These are phyloP conservation scores for Plutella xylostella DNA, from an alignment of 2,888 invertebrate genomes.

Conservation along the genomic window DNA sequence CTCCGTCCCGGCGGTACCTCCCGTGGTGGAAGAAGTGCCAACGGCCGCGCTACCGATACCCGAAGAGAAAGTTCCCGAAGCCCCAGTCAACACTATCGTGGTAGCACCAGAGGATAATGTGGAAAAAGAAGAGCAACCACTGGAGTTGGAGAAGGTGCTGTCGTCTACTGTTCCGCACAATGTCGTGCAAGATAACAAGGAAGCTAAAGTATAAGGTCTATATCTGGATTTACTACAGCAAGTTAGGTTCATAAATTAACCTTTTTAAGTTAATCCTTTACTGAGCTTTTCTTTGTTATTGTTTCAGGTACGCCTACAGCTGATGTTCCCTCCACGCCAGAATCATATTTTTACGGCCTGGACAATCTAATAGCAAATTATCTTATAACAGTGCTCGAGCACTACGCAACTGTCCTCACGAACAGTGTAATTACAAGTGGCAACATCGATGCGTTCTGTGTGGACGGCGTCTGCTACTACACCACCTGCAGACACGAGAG, in stretches of 20 bases:
- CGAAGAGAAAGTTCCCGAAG: conserved; percentile 13
- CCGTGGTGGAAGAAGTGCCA: conserved; percentile 13
- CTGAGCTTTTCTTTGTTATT: conserved; percentile 5
- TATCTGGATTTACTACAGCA: background rate
- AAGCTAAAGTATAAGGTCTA: conserved; percentile 25
- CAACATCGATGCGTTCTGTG: conserved; percentile 32
- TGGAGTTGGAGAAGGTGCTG: conserved; percentile 43
- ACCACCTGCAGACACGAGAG: conserved; percentile 26
- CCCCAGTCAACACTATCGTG: conserved; percentile 8
- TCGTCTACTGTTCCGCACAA: conserved; percentile 38
- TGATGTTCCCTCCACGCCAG: too few species aligned
- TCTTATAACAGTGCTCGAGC: conserved; percentile 27
- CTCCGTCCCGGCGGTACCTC: conserved; percentile 16
- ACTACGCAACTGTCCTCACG: conserved; percentile 31
- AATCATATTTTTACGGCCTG: too few species aligned
- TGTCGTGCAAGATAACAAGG: conserved; percentile 1
- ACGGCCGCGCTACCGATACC: too few species aligned
- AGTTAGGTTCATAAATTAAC: too few species aligned
- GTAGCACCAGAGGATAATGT: conserved; percentile 15
- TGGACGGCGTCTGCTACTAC: conserved; percentile 37
- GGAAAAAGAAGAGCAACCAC: conserved; percentile 31
- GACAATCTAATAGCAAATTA: conserved; percentile 25
- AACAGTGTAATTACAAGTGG: conserved; percentile 31
- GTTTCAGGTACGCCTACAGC: conserved; percentile 24
- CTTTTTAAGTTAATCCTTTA: too few species aligned